phyloP scores from a whole-genome alignment of 2,113 vertebrate genomes.

The Benitochromis conjunctus region DNA sequence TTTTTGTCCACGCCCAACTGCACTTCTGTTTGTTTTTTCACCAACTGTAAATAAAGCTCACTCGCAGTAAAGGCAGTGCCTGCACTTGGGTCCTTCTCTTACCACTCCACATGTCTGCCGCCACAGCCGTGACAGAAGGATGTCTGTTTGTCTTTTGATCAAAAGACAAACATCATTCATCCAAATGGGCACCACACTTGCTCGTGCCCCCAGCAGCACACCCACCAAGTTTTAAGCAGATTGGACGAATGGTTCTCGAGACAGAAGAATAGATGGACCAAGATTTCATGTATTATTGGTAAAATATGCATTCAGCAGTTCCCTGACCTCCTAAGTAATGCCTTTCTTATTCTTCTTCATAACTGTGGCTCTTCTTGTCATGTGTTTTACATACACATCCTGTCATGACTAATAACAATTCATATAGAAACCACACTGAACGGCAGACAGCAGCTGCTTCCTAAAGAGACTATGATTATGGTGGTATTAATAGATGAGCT shows the following conservation, averaged over 20 bases:
- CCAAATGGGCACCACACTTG: background rate
- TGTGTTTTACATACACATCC: background rate
- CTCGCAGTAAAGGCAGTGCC: no score
- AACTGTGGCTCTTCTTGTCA: background rate
- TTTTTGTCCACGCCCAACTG: no score
- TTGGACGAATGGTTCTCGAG: background rate
- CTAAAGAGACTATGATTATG: background rate
- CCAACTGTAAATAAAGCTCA: no score
- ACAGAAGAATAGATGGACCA: background rate
- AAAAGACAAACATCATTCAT: background rate
- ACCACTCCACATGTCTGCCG: no score
- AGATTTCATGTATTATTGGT: background rate
- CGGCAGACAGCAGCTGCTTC: background rate
- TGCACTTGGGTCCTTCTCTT: no score
- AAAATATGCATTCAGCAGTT: background rate
- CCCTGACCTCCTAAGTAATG: fast-evolving
- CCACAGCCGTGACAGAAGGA: no score
- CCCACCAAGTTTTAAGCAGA: background rate
- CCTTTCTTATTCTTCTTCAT: background rate
- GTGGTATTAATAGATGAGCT: background rate
- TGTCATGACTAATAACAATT: no score
- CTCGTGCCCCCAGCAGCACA: background rate
- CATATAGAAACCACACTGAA: background rate
- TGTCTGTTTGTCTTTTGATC: fast-evolving
- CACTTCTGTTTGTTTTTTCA: no score